Conservation (phyloP, 2,888 invertebrate species). For the Oxycera nigricornis region DNA sequence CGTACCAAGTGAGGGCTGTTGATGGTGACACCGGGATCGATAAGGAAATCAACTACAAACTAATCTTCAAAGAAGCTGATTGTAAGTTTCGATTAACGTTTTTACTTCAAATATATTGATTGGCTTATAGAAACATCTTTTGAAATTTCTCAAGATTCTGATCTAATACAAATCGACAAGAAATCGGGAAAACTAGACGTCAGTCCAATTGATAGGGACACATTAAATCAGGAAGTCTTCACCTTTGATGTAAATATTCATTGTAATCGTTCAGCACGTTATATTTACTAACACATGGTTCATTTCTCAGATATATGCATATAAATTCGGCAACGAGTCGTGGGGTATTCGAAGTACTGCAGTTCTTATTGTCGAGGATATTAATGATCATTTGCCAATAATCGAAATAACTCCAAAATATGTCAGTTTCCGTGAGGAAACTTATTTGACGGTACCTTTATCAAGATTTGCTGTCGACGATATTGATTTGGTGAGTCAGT, state of each 20-base stretch:
- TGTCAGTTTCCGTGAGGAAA: slow-evolving; percentile 65
- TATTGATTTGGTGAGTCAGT: slow-evolving; percentile 65
- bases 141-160: slow-evolving; percentile 47
- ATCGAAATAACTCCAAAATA: slow-evolving; percentile 60
- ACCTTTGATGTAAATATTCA: slow-evolving; percentile 54
- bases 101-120: background rate
- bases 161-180: slow-evolving; percentile 48
- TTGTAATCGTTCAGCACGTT: background rate
- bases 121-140: background rate
- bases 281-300: background rate
- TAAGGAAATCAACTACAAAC: slow-evolving; percentile 64
- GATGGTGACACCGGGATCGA: slow-evolving; percentile 71
- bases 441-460: slow-evolving; percentile 63
- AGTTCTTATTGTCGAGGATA: slow-evolving; percentile 64
- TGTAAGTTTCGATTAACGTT: background rate
- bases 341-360: slow-evolving; percentile 58
- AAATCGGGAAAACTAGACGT: slow-evolving; percentile 50
- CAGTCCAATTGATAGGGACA: slow-evolving; percentile 63
- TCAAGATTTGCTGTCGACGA: slow-evolving; percentile 65
- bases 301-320: slow-evolving; percentile 60
- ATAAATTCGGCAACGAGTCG: slow-evolving; percentile 57
- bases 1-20: slow-evolving; percentile 65
- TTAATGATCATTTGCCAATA: slow-evolving; percentile 73
- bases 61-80: slow-evolving; percentile 58
- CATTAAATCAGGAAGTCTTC: slow-evolving; percentile 62